Conservation (phyloP, 2,888 invertebrate genomes). For the Lasioglossum vierecki region DNA sequence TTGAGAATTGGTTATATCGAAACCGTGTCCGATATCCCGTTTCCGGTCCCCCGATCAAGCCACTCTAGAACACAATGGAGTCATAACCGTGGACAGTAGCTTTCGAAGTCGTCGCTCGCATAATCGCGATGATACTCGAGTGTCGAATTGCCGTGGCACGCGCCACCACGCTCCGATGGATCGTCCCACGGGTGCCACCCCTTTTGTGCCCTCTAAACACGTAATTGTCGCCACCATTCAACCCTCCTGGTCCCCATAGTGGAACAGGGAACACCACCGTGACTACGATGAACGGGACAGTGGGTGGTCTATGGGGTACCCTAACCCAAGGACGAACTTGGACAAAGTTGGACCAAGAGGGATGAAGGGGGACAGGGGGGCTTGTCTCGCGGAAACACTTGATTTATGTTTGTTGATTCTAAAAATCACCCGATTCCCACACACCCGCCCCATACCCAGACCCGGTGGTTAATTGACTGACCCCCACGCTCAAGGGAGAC, state of each 20-base stretch:
- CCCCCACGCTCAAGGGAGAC: constrained; percentile 58
- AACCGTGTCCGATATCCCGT: not conserved
- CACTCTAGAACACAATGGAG: constrained; percentile 64
- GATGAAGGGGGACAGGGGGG: constrained; percentile 13
- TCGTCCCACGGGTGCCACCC: constrained; percentile 78
- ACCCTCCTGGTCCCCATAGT: constrained; percentile 54
- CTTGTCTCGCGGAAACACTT: constrained; percentile 69
- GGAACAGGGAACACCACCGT: constrained; percentile 54
- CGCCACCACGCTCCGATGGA: constrained; percentile 72
- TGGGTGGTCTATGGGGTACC: constrained; percentile 61
- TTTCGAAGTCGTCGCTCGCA: constrained; percentile 45
- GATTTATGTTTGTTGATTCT: constrained; percentile 80
- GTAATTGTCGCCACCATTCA: constrained; percentile 79
- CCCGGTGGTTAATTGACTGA: constrained; percentile 73
- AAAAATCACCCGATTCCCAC: constrained; percentile 80
- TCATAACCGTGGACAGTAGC: constrained; percentile 54
- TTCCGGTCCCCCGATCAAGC: constrained; percentile 18
- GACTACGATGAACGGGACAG: constrained; percentile 59
- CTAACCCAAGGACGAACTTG: constrained; percentile 3
- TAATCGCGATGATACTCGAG: constrained; percentile 71
- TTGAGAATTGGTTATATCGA: not conserved
- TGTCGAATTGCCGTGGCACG: constrained; percentile 76
- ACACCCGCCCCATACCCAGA: constrained; percentile 57
- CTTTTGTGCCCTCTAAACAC: constrained; percentile 79
- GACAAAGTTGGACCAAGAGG: constrained; percentile 18